Evolutionary conservation across 2,113 vertebrate species (phyloP).

Genomic region (Sapayoa aenigma): DNA sequence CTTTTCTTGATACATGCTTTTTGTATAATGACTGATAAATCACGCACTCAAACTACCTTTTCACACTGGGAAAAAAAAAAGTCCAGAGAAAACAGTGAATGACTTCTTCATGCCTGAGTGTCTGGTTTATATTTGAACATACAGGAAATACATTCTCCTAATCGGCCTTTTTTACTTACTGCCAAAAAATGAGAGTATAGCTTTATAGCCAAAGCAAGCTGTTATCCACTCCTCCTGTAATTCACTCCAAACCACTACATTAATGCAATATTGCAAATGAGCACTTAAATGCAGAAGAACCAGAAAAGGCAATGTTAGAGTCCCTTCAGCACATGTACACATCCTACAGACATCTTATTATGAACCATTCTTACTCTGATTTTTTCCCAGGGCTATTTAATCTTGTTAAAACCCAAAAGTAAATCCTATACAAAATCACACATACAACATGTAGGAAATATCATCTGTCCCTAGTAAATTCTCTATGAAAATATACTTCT

Average conservation of each 20-base stretch:
- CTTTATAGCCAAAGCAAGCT: constrained; percentile 40
- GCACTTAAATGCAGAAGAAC: background rate
- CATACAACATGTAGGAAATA: background rate
- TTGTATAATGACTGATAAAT: background rate
- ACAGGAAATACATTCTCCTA: constrained; percentile 29
- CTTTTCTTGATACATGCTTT: background rate
- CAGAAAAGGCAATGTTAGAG: background rate
- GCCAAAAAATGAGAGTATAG: background rate
- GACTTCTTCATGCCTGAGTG: background rate
- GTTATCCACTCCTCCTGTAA: background rate
- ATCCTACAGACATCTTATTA: background rate
- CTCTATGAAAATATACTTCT: background rate
- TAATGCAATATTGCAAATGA: constrained; percentile 14
- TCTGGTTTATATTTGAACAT: constrained; percentile 32
- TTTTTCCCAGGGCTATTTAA: background rate
- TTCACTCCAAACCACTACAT: background rate
- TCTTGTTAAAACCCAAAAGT: background rate
- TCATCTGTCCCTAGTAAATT: background rate
- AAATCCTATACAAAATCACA: background rate
- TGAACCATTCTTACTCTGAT: background rate
- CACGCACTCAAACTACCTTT: background rate
- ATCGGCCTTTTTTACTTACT: constrained; percentile 4
- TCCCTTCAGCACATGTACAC: background rate
- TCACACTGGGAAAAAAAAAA: background rate
- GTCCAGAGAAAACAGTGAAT: background rate